Evolutionary conservation across 1,140 invertebrate species (phyloP), one percentile per base, ranked within the genome.

Genomic region (Saxidomus purpurata): DNA sequence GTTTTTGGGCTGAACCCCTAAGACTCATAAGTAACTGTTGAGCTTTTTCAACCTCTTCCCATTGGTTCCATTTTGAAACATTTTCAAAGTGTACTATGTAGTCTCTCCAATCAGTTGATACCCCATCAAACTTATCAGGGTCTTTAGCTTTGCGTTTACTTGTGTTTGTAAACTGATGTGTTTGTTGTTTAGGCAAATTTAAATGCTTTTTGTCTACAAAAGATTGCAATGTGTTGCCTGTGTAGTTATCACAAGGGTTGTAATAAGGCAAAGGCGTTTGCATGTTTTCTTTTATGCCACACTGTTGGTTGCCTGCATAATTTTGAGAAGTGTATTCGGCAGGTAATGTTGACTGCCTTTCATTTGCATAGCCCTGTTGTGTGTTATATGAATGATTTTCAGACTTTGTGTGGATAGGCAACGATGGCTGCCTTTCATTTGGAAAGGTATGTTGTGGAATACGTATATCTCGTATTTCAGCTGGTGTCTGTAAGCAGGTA

Each of bases 21-120:
- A 76, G 40, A 15, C 71, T 85, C 90, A 91, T 91, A 28, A 69
- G 25, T 22, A 91, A 40, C 59, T 91, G 84, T 87, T 91, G 90
- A 25, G 83, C 90, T 63, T 79, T 85, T 76, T 89, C 90, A 61
- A 40, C 28, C 4, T 61, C 28, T 36, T 22, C 81, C 82, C 88
- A 89, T 0, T 61, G 9, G 38, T 89, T 89, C 88, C 81, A 85
- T 0, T 47, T 28, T 6, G 71, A 71, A n/a, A 83, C 74, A 40
- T 85, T 59, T 74, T 85, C 88, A 55, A 89, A 89, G 11, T 89
- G 88, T 15, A 89, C 49, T 0, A 89, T 31, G 47, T 89, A 89
- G 61, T 89, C 19, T 63, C 25, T 25, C 28, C 22, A 43, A n/a
- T 79, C 59, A 63, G 25, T 63, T 1, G 59, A 28, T 63, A 28